These are phyloP conservation scores for Lasioglossum albipes DNA, from an alignment of 1,140 invertebrate genomes.

Conservation along the genomic window DNA sequence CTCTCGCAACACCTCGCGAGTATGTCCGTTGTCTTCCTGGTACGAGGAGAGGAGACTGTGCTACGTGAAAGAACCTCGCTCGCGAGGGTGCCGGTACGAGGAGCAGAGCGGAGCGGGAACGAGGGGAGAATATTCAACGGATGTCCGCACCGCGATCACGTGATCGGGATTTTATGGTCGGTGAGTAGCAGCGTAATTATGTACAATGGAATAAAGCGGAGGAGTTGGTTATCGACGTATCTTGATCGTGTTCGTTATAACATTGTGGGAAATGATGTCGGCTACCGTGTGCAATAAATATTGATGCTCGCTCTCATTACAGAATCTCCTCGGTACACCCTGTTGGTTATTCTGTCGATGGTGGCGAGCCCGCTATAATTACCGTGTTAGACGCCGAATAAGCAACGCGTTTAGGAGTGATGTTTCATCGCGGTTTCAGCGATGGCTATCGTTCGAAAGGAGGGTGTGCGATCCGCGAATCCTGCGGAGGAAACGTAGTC, in stretches of 20 bases:
- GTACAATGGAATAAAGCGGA: slow-evolving; percentile 57
- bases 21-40: slow-evolving; percentile 27
- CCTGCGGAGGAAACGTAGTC: not conserved
- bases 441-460: not conserved
- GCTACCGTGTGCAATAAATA: slow-evolving; percentile 45
- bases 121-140: slow-evolving; percentile 30
- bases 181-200: slow-evolving; percentile 57
- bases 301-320: slow-evolving; percentile 49
- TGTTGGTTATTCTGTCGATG: slow-evolving; percentile 39
- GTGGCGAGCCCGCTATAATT: slow-evolving; percentile 1
- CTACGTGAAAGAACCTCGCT: too few species aligned
- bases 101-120: too few species aligned
- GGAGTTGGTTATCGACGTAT: slow-evolving; percentile 51
- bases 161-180: slow-evolving; percentile 58
- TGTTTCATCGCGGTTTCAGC: not conserved
- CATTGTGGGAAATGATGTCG: slow-evolving; percentile 49
- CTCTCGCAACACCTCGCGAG: slow-evolving; percentile 34
- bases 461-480: not conserved
- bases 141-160: slow-evolving; percentile 50
- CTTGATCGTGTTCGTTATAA: slow-evolving; percentile 50
- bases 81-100: too few species aligned
- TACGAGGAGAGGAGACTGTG: not conserved
- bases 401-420: not conserved
- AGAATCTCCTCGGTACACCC: slow-evolving; percentile 6
- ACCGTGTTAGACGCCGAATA: slow-evolving; percentile 15